Conservation (phyloP, 2,797 vertebrate genomes). For the Melopsittacus undulatus region DNA sequence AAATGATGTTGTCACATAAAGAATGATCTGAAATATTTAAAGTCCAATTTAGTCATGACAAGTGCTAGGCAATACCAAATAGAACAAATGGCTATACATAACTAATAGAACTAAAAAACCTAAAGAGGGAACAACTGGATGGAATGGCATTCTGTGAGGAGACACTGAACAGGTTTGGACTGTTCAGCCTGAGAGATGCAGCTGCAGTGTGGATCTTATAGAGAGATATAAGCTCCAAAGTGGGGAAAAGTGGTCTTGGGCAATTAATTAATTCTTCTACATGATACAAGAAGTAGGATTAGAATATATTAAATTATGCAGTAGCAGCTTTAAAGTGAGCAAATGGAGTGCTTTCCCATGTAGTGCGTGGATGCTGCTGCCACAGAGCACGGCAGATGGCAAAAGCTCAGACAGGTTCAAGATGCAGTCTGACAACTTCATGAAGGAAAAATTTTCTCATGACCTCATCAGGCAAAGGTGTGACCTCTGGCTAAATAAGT, state of each 20-base stretch:
- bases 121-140: rapidly evolving
- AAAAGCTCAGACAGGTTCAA: not conserved
- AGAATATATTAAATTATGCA: not conserved
- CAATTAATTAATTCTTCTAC: not conserved
- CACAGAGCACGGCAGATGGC: rapidly evolving
- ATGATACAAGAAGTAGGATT: not conserved
- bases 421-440: not conserved
- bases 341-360: not conserved
- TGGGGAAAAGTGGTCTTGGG: not conserved
- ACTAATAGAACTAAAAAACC: not conserved
- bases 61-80: not conserved
- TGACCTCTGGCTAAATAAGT: not conserved
- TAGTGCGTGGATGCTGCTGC: rapidly evolving
- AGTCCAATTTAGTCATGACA: not conserved
- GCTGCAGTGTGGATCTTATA: rapidly evolving
- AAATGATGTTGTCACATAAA: not conserved
- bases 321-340: not conserved
- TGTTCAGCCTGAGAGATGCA: not conserved
- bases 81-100: not conserved
- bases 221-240: not conserved
- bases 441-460: rapidly evolving
- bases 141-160: not conserved
- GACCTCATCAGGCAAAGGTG: not conserved
- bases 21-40: not conserved
- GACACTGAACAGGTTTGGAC: not conserved